Conservation (phyloP, 2,888 invertebrate genomes). For the Tipula vernalis region DNA sequence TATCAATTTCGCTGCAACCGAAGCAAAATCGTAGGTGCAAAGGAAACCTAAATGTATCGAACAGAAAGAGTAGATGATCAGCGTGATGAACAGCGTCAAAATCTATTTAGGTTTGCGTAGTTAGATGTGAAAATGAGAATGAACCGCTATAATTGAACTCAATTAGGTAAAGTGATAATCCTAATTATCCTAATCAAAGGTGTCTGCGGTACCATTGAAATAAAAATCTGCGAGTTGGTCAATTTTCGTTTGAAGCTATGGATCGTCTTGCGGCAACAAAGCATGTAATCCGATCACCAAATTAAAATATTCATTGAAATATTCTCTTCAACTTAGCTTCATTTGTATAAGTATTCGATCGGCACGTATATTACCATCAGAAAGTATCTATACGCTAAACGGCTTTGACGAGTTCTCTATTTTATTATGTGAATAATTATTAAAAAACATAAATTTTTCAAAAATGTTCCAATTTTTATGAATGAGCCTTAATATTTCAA, state of each 20-base stretch:
- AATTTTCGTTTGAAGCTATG: conserved; percentile 17
- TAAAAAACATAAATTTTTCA: too few relatives aligned
- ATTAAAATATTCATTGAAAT: conserved; percentile 17
- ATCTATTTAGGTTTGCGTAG: background rate
- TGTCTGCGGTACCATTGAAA: conserved; percentile 20
- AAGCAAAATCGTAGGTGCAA: background rate
- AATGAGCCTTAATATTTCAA: too few relatives aligned
- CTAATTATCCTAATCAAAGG: conserved; percentile 21
- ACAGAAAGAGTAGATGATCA: background rate
- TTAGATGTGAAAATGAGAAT: background rate
- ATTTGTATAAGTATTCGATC: conserved; percentile 16
- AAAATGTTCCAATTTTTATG: too few relatives aligned
- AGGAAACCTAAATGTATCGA: background rate
- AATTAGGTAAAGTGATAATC: background rate
- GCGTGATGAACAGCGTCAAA: background rate
- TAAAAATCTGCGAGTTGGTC: conserved; percentile 23
- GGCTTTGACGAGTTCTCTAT: too few relatives aligned
- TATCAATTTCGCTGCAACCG: background rate
- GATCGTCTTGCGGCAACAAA: background rate
- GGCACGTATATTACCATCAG: conserved; percentile 33
- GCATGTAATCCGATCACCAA: conserved; percentile 21
- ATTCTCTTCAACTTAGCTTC: background rate
- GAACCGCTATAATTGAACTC: background rate
- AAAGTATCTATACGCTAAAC: too few relatives aligned
- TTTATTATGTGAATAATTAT: too few relatives aligned